Percentiles rank a stretch among this genome's conserved stretches.
phyloP scores from a whole-genome alignment of 2,888 invertebrate genomes.

The Pseudococcus longispinus region DNA sequence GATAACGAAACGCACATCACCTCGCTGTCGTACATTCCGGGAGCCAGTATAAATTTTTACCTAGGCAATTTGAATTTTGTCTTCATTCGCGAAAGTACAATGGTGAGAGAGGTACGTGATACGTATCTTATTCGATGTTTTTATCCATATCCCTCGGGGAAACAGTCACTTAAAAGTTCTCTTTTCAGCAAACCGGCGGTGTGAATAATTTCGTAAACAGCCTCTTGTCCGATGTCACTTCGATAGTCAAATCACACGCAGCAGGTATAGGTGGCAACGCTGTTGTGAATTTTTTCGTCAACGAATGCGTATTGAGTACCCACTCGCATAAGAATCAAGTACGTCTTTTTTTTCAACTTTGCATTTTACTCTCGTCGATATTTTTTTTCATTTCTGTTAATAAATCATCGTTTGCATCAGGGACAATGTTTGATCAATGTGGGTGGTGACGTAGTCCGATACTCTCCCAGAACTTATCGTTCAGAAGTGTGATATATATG shows the following conservation, averaged over 20 bases:
- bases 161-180: not conserved
- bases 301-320: slow-evolving; percentile 87
- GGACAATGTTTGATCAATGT: slow-evolving; percentile 95
- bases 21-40: slow-evolving; percentile 79
- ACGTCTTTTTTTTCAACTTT: slow-evolving; percentile 60
- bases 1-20: slow-evolving; percentile 72
- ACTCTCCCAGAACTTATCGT: slow-evolving; percentile 26
- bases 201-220: slow-evolving; percentile 93
- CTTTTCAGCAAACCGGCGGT: slow-evolving; percentile 75
- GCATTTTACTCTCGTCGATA: slow-evolving; percentile 13
- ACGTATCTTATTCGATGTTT: not conserved
- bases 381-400: slow-evolving; percentile 43
- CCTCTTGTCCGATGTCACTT: slow-evolving; percentile 90
- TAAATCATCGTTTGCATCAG: slow-evolving; percentile 65
- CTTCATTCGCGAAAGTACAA: slow-evolving; percentile 93
- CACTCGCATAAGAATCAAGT: slow-evolving; percentile 98
- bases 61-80: slow-evolving; percentile 92
- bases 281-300: slow-evolving; percentile 91
- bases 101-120: slow-evolving; percentile 76
- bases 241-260: slow-evolving; percentile 92
- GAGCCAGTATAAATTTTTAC: slow-evolving; percentile 79
- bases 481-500: not conserved
- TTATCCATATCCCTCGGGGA: not conserved
- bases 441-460: slow-evolving; percentile 86
- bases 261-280: slow-evolving; percentile 93